Percentiles rank a stretch among this genome's conserved stretches.
phyloP scores from a whole-genome alignment of 2,113 vertebrate genomes.

The Lophochroa leadbeateri region DNA sequence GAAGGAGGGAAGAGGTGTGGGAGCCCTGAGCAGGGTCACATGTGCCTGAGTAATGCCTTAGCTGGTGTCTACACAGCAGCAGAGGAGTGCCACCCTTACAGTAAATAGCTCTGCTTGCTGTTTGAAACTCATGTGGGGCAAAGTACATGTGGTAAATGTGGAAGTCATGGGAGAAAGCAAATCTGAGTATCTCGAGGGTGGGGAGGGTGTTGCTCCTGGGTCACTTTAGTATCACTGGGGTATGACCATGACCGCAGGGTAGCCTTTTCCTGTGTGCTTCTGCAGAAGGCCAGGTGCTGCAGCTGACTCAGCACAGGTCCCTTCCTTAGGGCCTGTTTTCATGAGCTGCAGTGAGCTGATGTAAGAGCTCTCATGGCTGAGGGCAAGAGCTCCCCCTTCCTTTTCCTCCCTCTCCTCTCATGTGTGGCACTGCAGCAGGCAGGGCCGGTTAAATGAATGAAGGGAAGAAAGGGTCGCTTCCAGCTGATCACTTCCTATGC shows the following conservation, averaged over 20 bases:
- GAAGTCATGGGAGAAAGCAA: not conserved
- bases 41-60: not conserved
- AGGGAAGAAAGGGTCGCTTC: not conserved
- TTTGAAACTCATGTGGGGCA: not conserved
- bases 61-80: not conserved
- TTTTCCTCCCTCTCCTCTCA: not conserved
- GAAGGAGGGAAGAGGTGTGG: not conserved
- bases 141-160: not conserved
- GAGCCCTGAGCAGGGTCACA: not conserved
- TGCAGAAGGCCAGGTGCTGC: not conserved
- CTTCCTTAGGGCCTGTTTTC: not conserved
- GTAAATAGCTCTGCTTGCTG: not conserved
- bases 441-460: not conserved
- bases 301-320: not conserved
- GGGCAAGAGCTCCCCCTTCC: not conserved
- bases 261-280: not conserved
- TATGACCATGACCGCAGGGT: not conserved
- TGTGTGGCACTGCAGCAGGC: rapidly evolving
- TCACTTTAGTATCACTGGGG: not conserved
- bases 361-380: not conserved
- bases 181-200: not conserved
- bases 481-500: not conserved
- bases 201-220: not conserved
- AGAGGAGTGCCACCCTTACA: not conserved
- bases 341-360: rapidly evolving